phyloP scores from a whole-genome alignment of 2,113 vertebrate genomes.

The Gila orcuttii region DNA sequence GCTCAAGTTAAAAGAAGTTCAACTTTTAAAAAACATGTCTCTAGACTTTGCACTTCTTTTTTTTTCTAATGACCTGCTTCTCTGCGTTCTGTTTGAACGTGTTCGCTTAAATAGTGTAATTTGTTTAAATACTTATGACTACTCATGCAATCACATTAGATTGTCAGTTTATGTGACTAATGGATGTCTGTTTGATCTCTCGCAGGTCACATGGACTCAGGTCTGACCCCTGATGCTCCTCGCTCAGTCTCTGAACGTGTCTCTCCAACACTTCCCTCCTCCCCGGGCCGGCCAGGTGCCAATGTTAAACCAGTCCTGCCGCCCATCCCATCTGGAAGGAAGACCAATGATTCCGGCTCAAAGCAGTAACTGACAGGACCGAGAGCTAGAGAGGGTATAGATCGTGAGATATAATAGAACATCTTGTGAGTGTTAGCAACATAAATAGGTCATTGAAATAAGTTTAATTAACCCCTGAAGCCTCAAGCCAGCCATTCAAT shows the following conservation, averaged over 20 bases:
- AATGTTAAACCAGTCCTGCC: constrained; percentile 80
- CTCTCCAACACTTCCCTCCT: not conserved
- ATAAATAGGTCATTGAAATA: not conserved
- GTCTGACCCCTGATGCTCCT: constrained; percentile 53
- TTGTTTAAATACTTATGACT: not conserved
- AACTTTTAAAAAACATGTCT: too few relatives aligned
- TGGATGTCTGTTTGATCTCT: not conserved
- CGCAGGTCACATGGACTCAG: constrained; percentile 48
- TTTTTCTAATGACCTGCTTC: too few relatives aligned
- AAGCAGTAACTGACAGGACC: constrained; percentile 8
- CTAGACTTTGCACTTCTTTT: too few relatives aligned
- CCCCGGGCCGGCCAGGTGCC: constrained; percentile 67
- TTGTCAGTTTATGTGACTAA: not conserved
- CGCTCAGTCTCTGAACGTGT: constrained; percentile 38
- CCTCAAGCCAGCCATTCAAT: not conserved
- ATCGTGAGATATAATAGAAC: not conserved
- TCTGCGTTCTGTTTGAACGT: not conserved
- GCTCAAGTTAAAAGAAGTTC: too few relatives aligned
- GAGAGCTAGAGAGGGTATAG: not conserved
- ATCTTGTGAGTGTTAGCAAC: not conserved
- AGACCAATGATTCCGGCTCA: constrained; percentile 56
- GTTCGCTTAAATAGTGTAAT: not conserved
- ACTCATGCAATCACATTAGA: not conserved
- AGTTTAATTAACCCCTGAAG: not conserved
- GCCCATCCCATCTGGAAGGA: constrained; percentile 79